These are phyloP conservation scores for Polypedilum vanderplanki DNA, from an alignment of 1,140 invertebrate species.

Conservation along the genomic window DNA sequence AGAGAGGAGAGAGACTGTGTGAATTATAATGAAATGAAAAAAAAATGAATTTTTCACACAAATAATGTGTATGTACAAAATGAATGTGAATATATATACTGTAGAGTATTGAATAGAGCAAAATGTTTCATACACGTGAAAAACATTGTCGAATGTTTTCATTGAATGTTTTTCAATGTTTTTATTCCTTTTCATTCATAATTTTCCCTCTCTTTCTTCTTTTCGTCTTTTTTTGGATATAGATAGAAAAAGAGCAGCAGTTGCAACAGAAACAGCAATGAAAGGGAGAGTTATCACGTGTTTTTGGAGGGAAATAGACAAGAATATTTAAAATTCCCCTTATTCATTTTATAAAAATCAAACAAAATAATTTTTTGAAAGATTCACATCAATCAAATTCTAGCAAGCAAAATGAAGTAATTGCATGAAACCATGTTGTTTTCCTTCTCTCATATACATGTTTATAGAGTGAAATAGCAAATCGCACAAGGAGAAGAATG, in stretches of 20 bases:
- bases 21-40: constrained; percentile 19
- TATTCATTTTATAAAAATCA: too few relatives aligned
- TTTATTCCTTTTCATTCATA: constrained; percentile 4
- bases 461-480: not conserved
- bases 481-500: not conserved
- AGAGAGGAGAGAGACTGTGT: not conserved
- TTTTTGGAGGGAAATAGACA: too few relatives aligned
- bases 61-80: constrained; percentile 1
- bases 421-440: constrained; percentile 10
- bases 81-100: not conserved
- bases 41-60: constrained; percentile 4
- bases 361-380: not conserved
- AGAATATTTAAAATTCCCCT: too few relatives aligned
- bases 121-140: not conserved
- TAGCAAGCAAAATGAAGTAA: not conserved
- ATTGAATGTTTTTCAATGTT: not conserved
- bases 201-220: not conserved
- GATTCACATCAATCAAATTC: constrained; percentile 10
- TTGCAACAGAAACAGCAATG: too few relatives aligned
- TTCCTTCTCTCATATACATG: too few relatives aligned
- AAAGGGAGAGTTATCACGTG: too few relatives aligned
- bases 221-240: too few relatives aligned
- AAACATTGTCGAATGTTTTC: not conserved
- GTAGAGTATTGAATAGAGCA: not conserved
- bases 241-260: too few relatives aligned